Percentiles rank a stretch among this genome's conserved stretches.
Evolutionary conservation across 2,797 vertebrate genomes (phyloP).

Genomic region (Pangasius djambal): DNA sequence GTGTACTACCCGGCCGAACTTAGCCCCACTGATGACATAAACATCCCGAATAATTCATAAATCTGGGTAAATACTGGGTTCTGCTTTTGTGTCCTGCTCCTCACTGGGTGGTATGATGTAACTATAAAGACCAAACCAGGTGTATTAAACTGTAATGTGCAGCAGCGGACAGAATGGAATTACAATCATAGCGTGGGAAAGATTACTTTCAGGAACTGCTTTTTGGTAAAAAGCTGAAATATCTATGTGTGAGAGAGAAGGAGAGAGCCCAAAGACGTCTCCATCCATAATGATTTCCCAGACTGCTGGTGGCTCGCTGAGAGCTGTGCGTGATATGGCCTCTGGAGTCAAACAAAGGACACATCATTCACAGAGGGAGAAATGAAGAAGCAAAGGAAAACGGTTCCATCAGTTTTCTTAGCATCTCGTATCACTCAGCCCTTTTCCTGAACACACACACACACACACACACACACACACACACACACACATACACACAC

Average conservation of each 20-base stretch:
- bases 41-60: neutral
- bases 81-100: neutral
- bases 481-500: neutral
- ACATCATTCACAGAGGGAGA: slow-evolving; percentile 52
- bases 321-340: slow-evolving; percentile 44
- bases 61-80: neutral
- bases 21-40: neutral
- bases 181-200: slow-evolving; percentile 26
- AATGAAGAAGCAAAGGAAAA: slow-evolving; percentile 49
- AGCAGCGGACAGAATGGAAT: slow-evolving; percentile 13
- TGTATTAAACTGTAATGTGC: slow-evolving; percentile 14
- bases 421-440: slow-evolving; percentile 49
- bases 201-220: slow-evolving; percentile 13
- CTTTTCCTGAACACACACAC: slow-evolving; percentile 43
- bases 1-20: neutral
- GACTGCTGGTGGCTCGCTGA: slow-evolving; percentile 44
- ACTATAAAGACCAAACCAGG: slow-evolving; percentile 22
- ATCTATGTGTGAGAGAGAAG: slow-evolving; percentile 14
- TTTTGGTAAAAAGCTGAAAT: slow-evolving; percentile 17
- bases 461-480: slow-evolving; percentile 22
- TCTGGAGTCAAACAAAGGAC: slow-evolving; percentile 48
- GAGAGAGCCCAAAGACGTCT: slow-evolving; percentile 38
- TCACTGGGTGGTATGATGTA: slow-evolving; percentile 27
- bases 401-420: slow-evolving; percentile 40
- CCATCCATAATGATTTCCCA: slow-evolving; percentile 48